Evolutionary conservation across 2,797 vertebrate species (phyloP).

Genomic region (Neosilurus hyrtlii): DNA sequence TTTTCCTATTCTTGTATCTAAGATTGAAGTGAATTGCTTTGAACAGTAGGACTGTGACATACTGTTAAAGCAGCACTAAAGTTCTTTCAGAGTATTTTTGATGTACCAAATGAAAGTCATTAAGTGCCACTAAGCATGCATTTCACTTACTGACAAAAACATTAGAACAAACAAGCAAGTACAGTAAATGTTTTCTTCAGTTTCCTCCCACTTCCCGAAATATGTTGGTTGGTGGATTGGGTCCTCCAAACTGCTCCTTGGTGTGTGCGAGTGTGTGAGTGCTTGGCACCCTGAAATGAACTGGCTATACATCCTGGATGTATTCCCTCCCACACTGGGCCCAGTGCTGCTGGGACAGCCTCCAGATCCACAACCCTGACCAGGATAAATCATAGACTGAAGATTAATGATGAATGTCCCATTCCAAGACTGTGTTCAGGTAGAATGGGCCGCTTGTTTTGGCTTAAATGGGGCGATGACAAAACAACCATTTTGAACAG

Average conservation of each 20-base stretch:
- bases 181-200: not conserved
- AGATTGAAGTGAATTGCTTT: not conserved
- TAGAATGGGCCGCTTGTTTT: not conserved
- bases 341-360: conserved; percentile 10
- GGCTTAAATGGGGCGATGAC: not conserved
- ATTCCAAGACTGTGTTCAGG: conserved; percentile 1
- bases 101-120: not conserved
- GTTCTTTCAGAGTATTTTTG: not conserved
- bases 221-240: not conserved
- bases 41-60: not conserved
- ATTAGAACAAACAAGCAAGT: not conserved
- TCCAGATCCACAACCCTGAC: conserved; percentile 14
- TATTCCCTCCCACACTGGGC: conserved; percentile 15
- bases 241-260: not conserved
- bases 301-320: not conserved
- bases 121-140: not conserved
- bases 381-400: conserved; percentile 9
- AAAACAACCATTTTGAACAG: conserved; percentile 9
- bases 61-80: not conserved
- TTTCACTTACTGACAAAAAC: not conserved
- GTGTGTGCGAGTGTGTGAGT: not conserved
- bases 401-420: conserved; percentile 13
- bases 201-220: not conserved
- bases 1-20: not conserved
- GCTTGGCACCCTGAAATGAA: not conserved